phyloP scores from a whole-genome alignment of 2,797 vertebrate genomes.

The Falco rusticolus region DNA sequence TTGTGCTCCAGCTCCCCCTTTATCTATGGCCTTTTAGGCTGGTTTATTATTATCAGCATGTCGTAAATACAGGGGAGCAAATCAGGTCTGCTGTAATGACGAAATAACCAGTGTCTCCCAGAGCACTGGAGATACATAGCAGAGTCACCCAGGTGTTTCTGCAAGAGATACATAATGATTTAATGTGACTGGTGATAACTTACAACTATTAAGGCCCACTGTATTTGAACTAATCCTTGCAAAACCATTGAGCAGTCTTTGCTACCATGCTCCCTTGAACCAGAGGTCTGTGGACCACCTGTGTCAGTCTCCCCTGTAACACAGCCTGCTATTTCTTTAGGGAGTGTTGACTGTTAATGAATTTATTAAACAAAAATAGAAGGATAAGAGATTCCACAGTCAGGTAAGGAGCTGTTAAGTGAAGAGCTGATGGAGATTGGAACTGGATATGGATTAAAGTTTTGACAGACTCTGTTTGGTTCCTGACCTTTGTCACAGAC shows the following conservation, averaged over 20 bases:
- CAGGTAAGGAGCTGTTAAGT: neutral
- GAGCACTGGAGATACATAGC: neutral
- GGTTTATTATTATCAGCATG: no score
- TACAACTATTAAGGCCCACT: neutral
- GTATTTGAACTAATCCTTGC: neutral
- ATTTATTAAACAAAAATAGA: neutral
- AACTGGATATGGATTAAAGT: neutral
- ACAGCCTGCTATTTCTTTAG: neutral
- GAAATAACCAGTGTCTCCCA: neutral
- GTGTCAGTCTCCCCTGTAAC: neutral
- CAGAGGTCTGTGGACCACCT: neutral
- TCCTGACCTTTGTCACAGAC: neutral
- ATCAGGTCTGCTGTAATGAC: neutral
- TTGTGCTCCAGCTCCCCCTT: neutral
- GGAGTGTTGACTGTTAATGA: neutral
- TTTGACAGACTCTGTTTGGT: neutral
- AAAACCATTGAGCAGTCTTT: neutral
- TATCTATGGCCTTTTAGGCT: neutral
- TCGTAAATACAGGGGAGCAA: neutral
- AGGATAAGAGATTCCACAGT: neutral
- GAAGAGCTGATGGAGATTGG: neutral
- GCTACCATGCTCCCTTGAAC: neutral
- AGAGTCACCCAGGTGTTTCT: neutral
- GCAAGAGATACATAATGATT: neutral
- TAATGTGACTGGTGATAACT: neutral